These are phyloP conservation scores for Tyto alba DNA, from an alignment of 2,113 vertebrate genomes.

Conservation along the genomic window DNA sequence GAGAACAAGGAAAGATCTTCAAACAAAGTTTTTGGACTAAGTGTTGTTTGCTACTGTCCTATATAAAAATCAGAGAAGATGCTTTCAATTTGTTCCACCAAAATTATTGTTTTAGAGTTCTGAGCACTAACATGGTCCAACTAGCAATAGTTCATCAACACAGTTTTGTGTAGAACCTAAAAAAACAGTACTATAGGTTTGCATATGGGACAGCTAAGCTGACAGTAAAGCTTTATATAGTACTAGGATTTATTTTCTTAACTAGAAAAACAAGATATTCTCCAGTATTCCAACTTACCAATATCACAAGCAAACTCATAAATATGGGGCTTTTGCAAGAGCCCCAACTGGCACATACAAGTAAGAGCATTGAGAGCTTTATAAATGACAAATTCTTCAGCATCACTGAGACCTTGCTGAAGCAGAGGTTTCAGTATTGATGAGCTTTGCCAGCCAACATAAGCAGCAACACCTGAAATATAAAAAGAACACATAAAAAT, in stretches of 20 bases:
- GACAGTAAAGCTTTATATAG: background rate
- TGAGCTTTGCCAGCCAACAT: conserved; percentile 98
- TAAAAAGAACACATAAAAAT: background rate
- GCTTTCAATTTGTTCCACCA: background rate
- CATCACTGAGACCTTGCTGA: conserved; percentile 95
- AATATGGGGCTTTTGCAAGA: conserved; percentile 95
- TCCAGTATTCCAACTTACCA: conserved; percentile 72
- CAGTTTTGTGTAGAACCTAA: background rate
- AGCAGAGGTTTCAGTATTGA: conserved; percentile 95
- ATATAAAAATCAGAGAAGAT: background rate
- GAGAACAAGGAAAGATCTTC: background rate
- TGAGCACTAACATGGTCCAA: background rate
- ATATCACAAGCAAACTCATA: conserved; percentile 96
- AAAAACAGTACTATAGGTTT: background rate
- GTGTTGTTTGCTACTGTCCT: background rate
- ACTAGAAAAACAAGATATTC: background rate
- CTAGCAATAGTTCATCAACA: background rate
- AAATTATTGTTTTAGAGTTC: background rate
- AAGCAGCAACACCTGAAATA: conserved; percentile 90
- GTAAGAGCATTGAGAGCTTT: conserved; percentile 95
- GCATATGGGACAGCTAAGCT: background rate
- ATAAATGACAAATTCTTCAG: conserved; percentile 97
- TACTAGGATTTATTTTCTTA: background rate
- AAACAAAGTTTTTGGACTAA: background rate
- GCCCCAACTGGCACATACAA: conserved; percentile 95